These are phyloP conservation scores for crab-eating macaque (Macaca fascicularis) DNA, from an alignment of 2,113 vertebrate genomes.

Conservation along the genomic window DNA sequence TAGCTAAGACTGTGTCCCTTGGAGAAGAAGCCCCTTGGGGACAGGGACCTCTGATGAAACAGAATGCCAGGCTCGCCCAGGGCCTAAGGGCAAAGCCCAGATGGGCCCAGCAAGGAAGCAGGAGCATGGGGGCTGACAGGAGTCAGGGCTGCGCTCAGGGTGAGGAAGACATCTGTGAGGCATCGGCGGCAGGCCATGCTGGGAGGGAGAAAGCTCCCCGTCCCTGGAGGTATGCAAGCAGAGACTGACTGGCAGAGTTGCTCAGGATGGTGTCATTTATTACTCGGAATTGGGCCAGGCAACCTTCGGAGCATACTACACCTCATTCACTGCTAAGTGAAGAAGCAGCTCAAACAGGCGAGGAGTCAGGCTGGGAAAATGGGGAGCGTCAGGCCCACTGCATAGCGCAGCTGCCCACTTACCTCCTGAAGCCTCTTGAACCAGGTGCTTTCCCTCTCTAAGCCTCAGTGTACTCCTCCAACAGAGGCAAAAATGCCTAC, in stretches of 20 bases:
- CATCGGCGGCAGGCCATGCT: neutral
- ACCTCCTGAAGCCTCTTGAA: fast-evolving
- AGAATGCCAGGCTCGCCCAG: too few species aligned
- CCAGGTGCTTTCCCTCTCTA: neutral
- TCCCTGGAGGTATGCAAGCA: neutral
- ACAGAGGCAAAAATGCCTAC: fast-evolving
- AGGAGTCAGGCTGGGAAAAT: fast-evolving
- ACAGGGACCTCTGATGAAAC: neutral
- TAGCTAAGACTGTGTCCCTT: neutral
- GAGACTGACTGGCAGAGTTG: too few species aligned
- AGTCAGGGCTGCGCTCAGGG: neutral
- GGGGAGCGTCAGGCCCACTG: too few species aligned
- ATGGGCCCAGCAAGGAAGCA: fast-evolving
- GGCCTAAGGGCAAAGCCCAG: neutral
- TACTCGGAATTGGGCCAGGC: fast-evolving
- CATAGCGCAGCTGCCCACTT: neutral
- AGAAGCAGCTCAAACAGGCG: fast-evolving
- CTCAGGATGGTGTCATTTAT: fast-evolving
- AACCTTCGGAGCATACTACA: neutral
- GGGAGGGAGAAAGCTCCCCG: neutral
- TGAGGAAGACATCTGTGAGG: fast-evolving
- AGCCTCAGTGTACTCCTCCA: neutral
- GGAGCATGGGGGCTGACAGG: neutral
- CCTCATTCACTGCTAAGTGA: fast-evolving
- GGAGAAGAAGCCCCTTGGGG: neutral